phyloP scores from a whole-genome alignment of 2,888 invertebrate species.

The Idaea straminata region DNA sequence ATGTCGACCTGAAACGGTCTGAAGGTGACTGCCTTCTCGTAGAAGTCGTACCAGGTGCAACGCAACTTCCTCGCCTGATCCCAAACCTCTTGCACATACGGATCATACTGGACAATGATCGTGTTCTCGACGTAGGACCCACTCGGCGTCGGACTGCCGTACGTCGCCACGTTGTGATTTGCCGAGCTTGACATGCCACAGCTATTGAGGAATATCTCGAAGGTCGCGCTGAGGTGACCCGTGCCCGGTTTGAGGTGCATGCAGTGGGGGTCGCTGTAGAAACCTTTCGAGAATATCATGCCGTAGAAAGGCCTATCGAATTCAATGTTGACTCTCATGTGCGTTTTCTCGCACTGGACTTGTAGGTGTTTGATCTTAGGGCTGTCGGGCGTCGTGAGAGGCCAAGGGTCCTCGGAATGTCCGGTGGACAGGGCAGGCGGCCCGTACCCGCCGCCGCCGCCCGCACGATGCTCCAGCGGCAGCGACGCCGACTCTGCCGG shows the following conservation, averaged over 20 bases:
- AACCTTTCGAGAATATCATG: conserved; percentile 97
- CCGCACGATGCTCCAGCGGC: conserved; percentile 89
- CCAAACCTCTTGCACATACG: conserved; percentile 97
- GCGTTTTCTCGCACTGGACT: conserved; percentile 97
- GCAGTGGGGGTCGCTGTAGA: conserved; percentile 94
- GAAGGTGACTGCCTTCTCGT: conserved; percentile 96
- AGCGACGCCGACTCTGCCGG: conserved; percentile 90
- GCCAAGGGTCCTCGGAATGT: conserved; percentile 92
- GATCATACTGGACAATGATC: conserved; percentile 96
- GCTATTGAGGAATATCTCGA: conserved; percentile 95
- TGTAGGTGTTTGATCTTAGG: conserved; percentile 96
- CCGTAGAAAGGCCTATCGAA: conserved; percentile 97
- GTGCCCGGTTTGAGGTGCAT: conserved; percentile 95
- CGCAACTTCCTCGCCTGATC: conserved; percentile 95
- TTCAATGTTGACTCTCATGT: conserved; percentile 96
- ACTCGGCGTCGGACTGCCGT: conserved; percentile 93
- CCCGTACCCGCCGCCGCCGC: conserved; percentile 87
- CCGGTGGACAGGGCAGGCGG: conserved; percentile 83
- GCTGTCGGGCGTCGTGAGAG: conserved; percentile 91
- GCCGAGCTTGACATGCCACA: conserved; percentile 97
- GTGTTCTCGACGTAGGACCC: conserved; percentile 97
- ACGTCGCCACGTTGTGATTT: conserved; percentile 90
- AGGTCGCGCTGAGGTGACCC: conserved; percentile 94
- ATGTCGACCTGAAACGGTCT: conserved; percentile 97
- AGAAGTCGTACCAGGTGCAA: conserved; percentile 98